Percentiles rank a stretch among this genome's conserved stretches.
These are phyloP conservation scores for Hydriomena furcata DNA, from an alignment of 2,888 invertebrate genomes.

Conservation along the genomic window DNA sequence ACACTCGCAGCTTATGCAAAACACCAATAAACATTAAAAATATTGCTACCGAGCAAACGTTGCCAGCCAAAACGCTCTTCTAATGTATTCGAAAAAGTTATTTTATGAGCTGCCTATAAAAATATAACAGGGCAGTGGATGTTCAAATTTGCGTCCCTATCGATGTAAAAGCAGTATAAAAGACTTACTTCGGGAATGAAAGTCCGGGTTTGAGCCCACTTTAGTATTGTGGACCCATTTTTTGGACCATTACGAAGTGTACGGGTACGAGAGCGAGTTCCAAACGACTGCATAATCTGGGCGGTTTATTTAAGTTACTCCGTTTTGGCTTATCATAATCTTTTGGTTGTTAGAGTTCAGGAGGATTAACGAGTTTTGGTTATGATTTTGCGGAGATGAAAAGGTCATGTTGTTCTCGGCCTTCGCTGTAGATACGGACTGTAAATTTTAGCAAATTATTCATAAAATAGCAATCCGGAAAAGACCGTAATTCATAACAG, in stretches of 20 bases:
- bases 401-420: conserved; percentile 11
- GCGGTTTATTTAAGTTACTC: conserved; percentile 47
- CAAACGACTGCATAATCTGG: conserved; percentile 53
- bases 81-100: conserved; percentile 75
- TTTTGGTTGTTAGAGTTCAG: conserved; percentile 46
- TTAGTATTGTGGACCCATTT: conserved; percentile 64
- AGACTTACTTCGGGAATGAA: conserved; percentile 43
- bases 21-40: conserved; percentile 73
- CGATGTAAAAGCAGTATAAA: conserved; percentile 62
- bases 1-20: conserved; percentile 62
- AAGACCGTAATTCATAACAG: conserved; percentile 20
- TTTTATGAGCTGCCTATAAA: conserved; percentile 77
- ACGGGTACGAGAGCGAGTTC: conserved; percentile 47
- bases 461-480: conserved; percentile 19
- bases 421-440: not conserved
- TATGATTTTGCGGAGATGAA: conserved; percentile 31
- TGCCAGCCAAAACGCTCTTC: conserved; percentile 56
- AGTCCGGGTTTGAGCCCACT: conserved; percentile 53
- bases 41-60: conserved; percentile 65
- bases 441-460: conserved; percentile 8
- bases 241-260: conserved; percentile 55
- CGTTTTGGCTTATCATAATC: conserved; percentile 51
- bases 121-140: conserved; percentile 74
- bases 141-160: conserved; percentile 66
- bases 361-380: conserved; percentile 41